phyloP scores from a whole-genome alignment of 2,113 vertebrate species.

The Heterochromis multidens region DNA sequence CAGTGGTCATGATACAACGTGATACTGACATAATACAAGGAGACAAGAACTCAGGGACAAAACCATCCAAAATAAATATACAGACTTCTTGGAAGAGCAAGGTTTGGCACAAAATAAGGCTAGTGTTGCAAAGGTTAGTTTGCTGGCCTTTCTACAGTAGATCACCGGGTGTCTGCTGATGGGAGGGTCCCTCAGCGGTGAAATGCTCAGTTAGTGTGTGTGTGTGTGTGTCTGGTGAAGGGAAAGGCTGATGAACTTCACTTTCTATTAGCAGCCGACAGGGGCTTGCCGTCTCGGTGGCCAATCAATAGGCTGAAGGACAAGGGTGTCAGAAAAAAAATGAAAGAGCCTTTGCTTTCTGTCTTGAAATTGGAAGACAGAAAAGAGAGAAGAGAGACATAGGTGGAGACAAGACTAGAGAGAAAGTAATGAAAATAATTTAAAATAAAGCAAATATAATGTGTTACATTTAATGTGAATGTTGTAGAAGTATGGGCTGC shows the following conservation, averaged over 20 bases:
- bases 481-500: not conserved
- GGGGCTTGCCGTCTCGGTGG: constrained; percentile 54
- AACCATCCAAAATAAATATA: constrained; percentile 31
- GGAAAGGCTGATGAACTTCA: constrained; percentile 74
- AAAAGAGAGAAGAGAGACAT: not conserved
- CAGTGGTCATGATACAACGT: not conserved
- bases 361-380: constrained; percentile 17
- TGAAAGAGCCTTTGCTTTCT: constrained; percentile 65
- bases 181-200: constrained; percentile 37
- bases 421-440: not conserved
- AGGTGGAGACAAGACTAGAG: not conserved
- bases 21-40: not conserved
- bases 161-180: constrained; percentile 62
- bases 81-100: not conserved
- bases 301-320: constrained; percentile 81
- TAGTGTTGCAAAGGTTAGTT: constrained; percentile 65
- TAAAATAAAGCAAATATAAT: not conserved
- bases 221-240: constrained; percentile 7
- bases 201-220: not conserved
- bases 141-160: constrained; percentile 70
- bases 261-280: constrained; percentile 75
- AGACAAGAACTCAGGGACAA: constrained; percentile 2
- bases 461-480: not conserved
- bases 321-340: constrained; percentile 78
- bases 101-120: constrained; percentile 21